These are phyloP conservation scores for Ataeniobius toweri DNA, from an alignment of 2,797 vertebrate species.

Conservation along the genomic window DNA sequence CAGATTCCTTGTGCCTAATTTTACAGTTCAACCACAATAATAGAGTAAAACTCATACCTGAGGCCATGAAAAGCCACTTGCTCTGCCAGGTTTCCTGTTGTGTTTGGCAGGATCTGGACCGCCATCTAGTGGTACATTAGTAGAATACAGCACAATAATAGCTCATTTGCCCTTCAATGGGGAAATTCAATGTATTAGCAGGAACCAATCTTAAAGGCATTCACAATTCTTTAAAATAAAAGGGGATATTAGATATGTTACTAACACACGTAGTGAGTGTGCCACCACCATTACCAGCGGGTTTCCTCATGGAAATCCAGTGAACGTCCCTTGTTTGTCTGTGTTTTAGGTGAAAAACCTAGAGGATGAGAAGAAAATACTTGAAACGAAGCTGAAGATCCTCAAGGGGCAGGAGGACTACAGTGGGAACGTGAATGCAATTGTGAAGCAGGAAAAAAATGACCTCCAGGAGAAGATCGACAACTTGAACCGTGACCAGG, in stretches of 20 bases:
- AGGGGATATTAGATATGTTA: neutral
- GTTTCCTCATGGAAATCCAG: neutral
- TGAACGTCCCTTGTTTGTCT: fast-evolving
- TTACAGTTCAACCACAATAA: neutral
- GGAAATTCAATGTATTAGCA: neutral
- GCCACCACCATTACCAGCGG: neutral
- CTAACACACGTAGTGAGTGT: neutral
- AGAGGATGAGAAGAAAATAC: slow-evolving; percentile 77
- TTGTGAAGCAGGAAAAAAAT: slow-evolving; percentile 57
- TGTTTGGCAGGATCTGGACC: neutral
- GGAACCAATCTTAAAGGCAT: neutral
- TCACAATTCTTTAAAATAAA: neutral
- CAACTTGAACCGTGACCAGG: slow-evolving; percentile 60
- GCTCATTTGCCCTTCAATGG: no score
- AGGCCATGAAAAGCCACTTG: slow-evolving; percentile 25
- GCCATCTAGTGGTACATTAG: slow-evolving; percentile 41
- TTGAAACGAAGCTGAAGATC: slow-evolving; percentile 75
- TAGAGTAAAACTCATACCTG: neutral
- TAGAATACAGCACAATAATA: neutral
- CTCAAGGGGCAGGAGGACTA: slow-evolving; percentile 75
- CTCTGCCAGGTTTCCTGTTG: neutral
- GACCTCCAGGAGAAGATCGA: slow-evolving; percentile 73
- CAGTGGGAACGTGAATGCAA: slow-evolving; percentile 67
- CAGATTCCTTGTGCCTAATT: neutral
- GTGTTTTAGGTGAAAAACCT: slow-evolving; percentile 71